Evolutionary conservation across 2,113 vertebrate genomes (phyloP), one percentile per base, ranked within the genome.

Genomic region (Sciurus niger): DNA sequence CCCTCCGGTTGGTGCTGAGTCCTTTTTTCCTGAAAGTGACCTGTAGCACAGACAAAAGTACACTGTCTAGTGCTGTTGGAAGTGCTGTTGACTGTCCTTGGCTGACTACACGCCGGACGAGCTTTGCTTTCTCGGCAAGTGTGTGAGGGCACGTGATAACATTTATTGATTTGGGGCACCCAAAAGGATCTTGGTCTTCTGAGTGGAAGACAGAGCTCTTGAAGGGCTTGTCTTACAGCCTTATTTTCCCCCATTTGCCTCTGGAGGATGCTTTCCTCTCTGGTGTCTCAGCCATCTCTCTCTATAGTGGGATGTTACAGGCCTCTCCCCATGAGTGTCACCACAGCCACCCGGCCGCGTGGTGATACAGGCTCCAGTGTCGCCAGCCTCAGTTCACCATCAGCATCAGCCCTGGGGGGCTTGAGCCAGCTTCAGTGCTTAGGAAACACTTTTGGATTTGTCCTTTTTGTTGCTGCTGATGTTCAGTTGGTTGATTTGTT

Each of bases 281-380:
- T 67, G 51, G 11, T 72, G 32, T 63, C 24, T 82, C 34, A 20
- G 22, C 46, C 63, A n/a, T 60, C 63, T 79, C 22, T 30, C 76
- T 70, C 48, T 46, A 14, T 18, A 37, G 11, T 4, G 4, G 8
- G 32, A 1, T 16, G 51, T 14, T 34, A 4, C 7, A 30, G 16
- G 17, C 10, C 7, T 40, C 51, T 72, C 16, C 32, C 9, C 18
- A 0, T 1, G 7, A 34, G 86, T 13, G 8, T 48, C 2, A 0
- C 40, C 8, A 0, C 10, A 16, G 43, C 13, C 1, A 3, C 40
- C 84, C 24, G n/a, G 2, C 16, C 1, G 0, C 1, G 0, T 4
- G 12, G 43, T 0, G 28, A 72, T 32, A 11, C 2, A 17, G 55
- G 51, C 10, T 11, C 2, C 16, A 1, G 32, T 18, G 4, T 43